These are phyloP conservation scores for Theodoxus fluviatilis DNA, from an alignment of 2,888 invertebrate species.

Conservation along the genomic window DNA sequence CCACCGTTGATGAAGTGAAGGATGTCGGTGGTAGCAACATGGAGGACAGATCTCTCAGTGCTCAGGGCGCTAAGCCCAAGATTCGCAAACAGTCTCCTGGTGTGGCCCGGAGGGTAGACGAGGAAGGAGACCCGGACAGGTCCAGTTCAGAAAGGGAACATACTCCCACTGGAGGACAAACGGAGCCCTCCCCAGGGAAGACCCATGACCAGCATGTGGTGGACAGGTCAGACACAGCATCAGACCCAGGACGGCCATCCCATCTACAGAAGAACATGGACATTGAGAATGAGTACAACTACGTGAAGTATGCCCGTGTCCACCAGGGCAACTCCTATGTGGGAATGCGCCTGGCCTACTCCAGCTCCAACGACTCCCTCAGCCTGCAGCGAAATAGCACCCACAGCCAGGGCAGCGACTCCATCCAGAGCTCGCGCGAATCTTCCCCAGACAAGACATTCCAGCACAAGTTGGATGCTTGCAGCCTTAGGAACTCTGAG, in stretches of 20 bases:
- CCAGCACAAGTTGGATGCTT: conserved; percentile 40
- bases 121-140: conserved; percentile 43
- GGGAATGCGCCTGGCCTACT: conserved; percentile 75
- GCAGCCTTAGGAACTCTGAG: conserved; percentile 35
- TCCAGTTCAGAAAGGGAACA: conserved; percentile 51
- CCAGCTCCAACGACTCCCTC: conserved; percentile 54
- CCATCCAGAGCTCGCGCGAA: conserved; percentile 48
- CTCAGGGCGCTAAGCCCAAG: conserved; percentile 56
- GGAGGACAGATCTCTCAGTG: conserved; percentile 41
- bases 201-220: conserved; percentile 2
- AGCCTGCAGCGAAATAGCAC: conserved; percentile 42
- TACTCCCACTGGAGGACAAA: too few species aligned
- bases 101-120: conserved; percentile 56
- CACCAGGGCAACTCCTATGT: conserved; percentile 77
- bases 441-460: conserved; percentile 50
- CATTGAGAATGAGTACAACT: conserved; percentile 63
- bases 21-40: conserved; percentile 48
- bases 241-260: too few species aligned
- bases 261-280: conserved; percentile 43
- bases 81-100: conserved; percentile 63
- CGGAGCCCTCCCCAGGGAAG: background rate
- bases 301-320: conserved; percentile 62
- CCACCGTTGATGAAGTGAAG: conserved; percentile 56
- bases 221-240: background rate
- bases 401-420: conserved; percentile 40